Conservation (phyloP, 2,797 vertebrate genomes). For the Poeciliopsis paucimaculata region DNA sequence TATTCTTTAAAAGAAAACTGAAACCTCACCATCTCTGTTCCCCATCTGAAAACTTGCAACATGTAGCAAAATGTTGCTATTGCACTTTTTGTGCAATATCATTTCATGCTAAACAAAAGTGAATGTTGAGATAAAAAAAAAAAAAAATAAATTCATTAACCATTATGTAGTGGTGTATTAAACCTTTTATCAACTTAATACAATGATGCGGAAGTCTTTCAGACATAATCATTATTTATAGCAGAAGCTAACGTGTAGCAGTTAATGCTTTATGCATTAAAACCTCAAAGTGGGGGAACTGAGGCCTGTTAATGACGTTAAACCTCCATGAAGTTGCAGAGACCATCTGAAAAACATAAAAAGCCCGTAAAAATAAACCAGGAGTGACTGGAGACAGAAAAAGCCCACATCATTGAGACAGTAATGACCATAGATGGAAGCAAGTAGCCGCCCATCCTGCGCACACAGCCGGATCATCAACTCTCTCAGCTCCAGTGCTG, state of each 20-base stretch:
- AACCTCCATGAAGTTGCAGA: neutral
- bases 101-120: neutral
- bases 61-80: neutral
- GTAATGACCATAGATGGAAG: slow-evolving; percentile 63
- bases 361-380: neutral
- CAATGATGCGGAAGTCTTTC: neutral
- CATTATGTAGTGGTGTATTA: neutral
- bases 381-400: neutral
- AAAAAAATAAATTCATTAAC: neutral
- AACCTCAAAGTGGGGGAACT: neutral
- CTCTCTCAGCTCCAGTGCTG: slow-evolving; percentile 30
- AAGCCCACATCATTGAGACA: neutral
- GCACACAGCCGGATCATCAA: slow-evolving; percentile 33
- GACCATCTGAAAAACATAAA: neutral
- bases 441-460: slow-evolving; percentile 54
- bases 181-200: neutral
- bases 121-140: neutral
- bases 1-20: neutral
- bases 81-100: neutral
- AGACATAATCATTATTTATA: neutral
- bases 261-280: neutral
- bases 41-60: neutral
- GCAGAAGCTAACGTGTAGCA: neutral
- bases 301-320: neutral
- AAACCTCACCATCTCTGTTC: neutral